Evolutionary conservation across 1,140 invertebrate species (phyloP).

Genomic region (Stegodyphus mimosarum): DNA sequence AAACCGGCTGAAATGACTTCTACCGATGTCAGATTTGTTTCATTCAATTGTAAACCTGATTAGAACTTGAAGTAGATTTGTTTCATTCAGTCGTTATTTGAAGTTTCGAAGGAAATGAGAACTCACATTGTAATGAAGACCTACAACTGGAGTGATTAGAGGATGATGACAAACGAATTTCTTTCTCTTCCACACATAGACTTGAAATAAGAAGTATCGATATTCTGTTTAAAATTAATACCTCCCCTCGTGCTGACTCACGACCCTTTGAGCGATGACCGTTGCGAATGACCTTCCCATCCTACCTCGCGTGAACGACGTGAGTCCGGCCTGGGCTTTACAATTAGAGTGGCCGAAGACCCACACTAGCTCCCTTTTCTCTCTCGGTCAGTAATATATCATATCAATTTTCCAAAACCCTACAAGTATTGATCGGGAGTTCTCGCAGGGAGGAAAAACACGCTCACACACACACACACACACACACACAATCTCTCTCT

Average conservation of each 20-base stretch:
- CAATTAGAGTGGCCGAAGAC: slow-evolving; percentile 51
- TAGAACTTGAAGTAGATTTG: too few relatives aligned
- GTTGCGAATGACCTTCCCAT: slow-evolving; percentile 51
- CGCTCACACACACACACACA: slow-evolving; percentile 26
- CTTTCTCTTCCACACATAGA: too few relatives aligned
- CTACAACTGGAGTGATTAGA: too few relatives aligned
- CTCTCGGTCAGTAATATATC: slow-evolving; percentile 58
- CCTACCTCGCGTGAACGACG: slow-evolving; percentile 43
- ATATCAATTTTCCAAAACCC: slow-evolving; percentile 61
- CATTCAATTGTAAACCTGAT: too few relatives aligned
- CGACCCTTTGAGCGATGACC: background rate
- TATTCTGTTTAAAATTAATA: too few relatives aligned
- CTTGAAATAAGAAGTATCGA: too few relatives aligned
- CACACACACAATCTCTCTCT: slow-evolving; percentile 29
- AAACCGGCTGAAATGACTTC: too few relatives aligned
- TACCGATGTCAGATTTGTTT: too few relatives aligned
- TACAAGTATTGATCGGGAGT: slow-evolving; percentile 58
- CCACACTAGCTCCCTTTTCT: background rate
- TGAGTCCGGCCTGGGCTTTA: slow-evolving; percentile 55
- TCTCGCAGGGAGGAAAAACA: slow-evolving; percentile 29
- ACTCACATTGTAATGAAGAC: too few relatives aligned
- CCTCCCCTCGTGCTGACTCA: background rate
- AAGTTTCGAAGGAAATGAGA: too few relatives aligned
- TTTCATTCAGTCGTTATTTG: too few relatives aligned
- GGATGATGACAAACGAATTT: too few relatives aligned